Conservation (phyloP, 1,140 invertebrate genomes). For the Camponotus pennsylvanicus region DNA sequence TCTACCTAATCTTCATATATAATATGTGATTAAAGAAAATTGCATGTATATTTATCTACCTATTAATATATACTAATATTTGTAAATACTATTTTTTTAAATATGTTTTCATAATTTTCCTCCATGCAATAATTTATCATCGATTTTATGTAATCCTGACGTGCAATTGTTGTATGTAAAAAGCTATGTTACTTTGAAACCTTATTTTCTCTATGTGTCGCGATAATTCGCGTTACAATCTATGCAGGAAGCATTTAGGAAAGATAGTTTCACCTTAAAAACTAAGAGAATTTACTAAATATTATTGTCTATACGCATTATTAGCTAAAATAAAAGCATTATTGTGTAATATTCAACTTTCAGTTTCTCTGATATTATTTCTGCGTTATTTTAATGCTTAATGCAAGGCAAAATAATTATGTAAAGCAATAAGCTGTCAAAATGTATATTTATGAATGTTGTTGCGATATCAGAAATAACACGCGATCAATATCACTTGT, state of each 20-base stretch:
- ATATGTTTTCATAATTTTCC: not conserved
- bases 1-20: slow-evolving; percentile 18
- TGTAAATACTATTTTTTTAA: slow-evolving; percentile 7
- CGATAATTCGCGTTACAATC: not conserved
- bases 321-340: slow-evolving; percentile 32
- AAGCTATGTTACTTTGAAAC: slow-evolving; percentile 3
- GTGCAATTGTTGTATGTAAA: slow-evolving; percentile 16
- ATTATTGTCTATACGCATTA: not conserved
- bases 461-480: slow-evolving; percentile 33
- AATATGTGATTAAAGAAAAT: not conserved
- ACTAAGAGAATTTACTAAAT: slow-evolving; percentile 6
- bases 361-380: slow-evolving; percentile 10
- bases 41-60: not conserved
- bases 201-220: slow-evolving; percentile 1
- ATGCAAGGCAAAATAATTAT: slow-evolving; percentile 46
- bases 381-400: slow-evolving; percentile 5
- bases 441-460: slow-evolving; percentile 14
- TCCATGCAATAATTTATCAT: slow-evolving; percentile 30
- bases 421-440: slow-evolving; percentile 38
- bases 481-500: not conserved
- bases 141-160: not conserved
- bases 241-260: not conserved
- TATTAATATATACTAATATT: not conserved
- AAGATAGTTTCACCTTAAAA: not conserved
- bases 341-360: not conserved